A percentile compares a stretch with the other conserved stretches of the same genome.
phyloP scores from a whole-genome alignment of 2,797 vertebrate genomes.

The Acrossocheilus fasciatus region DNA sequence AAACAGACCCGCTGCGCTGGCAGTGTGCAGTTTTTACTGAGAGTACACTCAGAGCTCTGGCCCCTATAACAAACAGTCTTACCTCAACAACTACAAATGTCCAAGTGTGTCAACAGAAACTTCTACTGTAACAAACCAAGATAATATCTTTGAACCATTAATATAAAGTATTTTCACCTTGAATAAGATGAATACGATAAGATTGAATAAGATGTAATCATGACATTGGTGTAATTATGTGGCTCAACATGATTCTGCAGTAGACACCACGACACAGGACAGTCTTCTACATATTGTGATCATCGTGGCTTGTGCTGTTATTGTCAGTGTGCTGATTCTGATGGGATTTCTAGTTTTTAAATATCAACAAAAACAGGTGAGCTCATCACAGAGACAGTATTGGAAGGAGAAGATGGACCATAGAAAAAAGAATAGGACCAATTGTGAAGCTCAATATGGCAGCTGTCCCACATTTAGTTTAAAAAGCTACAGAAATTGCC shows the following conservation, averaged over 20 bases:
- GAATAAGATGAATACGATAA: background rate
- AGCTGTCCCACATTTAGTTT: background rate
- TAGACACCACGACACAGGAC: background rate
- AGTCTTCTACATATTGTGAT: background rate
- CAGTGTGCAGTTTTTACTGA: constrained; percentile 56
- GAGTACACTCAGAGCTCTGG: constrained; percentile 43
- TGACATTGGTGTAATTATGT: background rate
- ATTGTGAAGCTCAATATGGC: background rate
- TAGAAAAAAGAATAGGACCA: background rate
- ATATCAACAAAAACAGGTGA: constrained; percentile 4
- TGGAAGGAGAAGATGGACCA: background rate
- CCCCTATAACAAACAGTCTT: constrained; percentile 10
- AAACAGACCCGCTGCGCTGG: constrained; percentile 41
- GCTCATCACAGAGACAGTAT: background rate
- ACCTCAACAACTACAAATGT: background rate
- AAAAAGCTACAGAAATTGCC: background rate
- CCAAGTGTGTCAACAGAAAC: background rate
- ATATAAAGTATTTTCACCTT: background rate
- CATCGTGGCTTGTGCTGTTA: background rate
- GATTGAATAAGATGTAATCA: background rate
- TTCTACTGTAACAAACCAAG: background rate
- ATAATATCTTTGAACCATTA: background rate
- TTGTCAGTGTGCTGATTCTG: background rate
- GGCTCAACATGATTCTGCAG: background rate
- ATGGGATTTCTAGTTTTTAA: background rate